Conservation (phyloP, 2,797 vertebrate genomes). For the Sebastes melanostomus region DNA sequence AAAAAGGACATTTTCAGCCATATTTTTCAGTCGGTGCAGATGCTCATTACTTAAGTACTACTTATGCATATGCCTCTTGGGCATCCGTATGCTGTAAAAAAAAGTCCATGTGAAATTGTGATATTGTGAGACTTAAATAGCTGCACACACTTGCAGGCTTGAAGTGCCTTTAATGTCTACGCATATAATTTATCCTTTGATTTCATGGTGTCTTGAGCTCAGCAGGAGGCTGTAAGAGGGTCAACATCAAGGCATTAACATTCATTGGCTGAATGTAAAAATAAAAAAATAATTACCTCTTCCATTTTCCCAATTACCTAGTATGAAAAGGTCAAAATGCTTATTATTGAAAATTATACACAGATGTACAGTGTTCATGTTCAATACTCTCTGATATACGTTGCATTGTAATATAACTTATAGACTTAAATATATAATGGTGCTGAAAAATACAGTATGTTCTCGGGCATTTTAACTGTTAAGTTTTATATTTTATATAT, state of each 20-base stretch:
- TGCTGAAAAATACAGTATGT: neutral
- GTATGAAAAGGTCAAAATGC: neutral
- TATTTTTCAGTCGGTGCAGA: neutral
- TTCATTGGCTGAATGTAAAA: neutral
- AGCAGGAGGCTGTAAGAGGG: neutral
- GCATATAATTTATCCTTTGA: neutral
- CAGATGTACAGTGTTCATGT: neutral
- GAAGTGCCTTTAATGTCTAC: neutral
- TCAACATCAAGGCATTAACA: neutral
- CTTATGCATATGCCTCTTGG: neutral
- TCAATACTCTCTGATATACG: neutral
- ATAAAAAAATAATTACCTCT: neutral
- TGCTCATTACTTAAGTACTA: neutral
- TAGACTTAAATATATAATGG: neutral
- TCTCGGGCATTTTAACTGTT: neutral
- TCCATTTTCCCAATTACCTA: neutral
- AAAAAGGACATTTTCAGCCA: neutral
- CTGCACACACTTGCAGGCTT: neutral
- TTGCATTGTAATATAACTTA: neutral
- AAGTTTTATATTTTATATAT: neutral
- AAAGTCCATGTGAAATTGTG: neutral
- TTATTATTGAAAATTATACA: neutral
- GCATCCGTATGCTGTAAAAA: neutral
- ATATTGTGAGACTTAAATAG: neutral
- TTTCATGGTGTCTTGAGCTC: neutral